Evolutionary conservation across 2,888 invertebrate genomes (phyloP).

Genomic region (Caenorhabditis sp.): DNA sequence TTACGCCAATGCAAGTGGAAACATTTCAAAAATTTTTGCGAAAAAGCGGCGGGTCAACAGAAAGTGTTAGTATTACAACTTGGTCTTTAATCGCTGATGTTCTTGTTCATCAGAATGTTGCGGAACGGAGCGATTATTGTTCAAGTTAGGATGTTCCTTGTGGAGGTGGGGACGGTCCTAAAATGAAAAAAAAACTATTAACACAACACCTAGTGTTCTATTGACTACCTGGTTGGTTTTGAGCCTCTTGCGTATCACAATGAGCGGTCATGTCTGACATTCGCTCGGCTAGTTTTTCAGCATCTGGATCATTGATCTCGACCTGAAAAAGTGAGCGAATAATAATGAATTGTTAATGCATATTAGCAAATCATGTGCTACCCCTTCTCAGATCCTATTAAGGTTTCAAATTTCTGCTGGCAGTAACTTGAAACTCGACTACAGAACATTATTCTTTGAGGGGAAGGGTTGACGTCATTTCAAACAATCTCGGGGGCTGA

Average conservation of each 20-base stretch:
- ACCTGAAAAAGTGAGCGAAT: slow-evolving; percentile 58
- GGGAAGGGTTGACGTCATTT: slow-evolving; percentile 3
- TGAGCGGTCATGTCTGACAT: slow-evolving; percentile 63
- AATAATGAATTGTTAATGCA: no score
- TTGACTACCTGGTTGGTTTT: slow-evolving; percentile 47
- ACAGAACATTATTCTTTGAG: slow-evolving; percentile 1
- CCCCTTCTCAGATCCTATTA: slow-evolving; percentile 38
- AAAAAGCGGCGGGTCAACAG: no score
- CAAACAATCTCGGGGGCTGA: no score
- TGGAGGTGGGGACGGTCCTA: slow-evolving; percentile 37
- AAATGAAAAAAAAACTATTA: not conserved
- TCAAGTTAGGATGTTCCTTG: slow-evolving; percentile 42
- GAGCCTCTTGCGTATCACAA: slow-evolving; percentile 42
- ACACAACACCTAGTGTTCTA: not conserved
- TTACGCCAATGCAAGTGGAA: no score
- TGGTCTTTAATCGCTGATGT: slow-evolving; percentile 18
- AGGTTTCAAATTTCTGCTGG: slow-evolving; percentile 30
- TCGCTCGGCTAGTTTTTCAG: slow-evolving; percentile 61
- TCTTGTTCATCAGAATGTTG: no score
- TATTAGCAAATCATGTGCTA: slow-evolving; percentile 12
- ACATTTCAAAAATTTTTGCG: no score
- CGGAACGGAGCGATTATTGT: no score
- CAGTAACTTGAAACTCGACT: slow-evolving; percentile 30
- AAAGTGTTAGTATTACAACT: slow-evolving; percentile 24
- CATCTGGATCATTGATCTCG: slow-evolving; percentile 60